phyloP scores from a whole-genome alignment of 2,113 vertebrate species.

The Rhodinocichla rosea region DNA sequence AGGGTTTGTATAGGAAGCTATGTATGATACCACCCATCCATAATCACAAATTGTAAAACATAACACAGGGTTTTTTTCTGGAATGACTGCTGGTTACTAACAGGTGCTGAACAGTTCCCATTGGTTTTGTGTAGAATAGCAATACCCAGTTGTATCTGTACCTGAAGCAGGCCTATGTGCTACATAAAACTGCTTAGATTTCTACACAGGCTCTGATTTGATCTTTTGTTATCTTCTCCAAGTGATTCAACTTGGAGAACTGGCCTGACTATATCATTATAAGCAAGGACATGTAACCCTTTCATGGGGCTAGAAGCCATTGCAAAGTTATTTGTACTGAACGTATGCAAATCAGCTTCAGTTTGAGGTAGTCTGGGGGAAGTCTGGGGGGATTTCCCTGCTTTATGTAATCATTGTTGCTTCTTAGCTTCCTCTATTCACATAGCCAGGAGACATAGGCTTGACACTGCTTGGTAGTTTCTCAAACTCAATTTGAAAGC shows the following conservation, averaged over 20 bases:
- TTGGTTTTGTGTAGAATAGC: background rate
- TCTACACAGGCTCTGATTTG: background rate
- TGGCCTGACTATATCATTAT: background rate
- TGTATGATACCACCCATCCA: background rate
- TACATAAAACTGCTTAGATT: background rate
- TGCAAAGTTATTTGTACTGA: background rate
- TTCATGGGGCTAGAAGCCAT: background rate
- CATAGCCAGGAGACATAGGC: background rate
- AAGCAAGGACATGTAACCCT: background rate
- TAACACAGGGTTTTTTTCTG: background rate
- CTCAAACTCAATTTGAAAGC: conserved; percentile 28
- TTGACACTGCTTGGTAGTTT: conserved; percentile 1
- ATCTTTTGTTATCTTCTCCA: background rate
- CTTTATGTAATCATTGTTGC: conserved; percentile 19
- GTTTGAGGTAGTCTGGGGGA: background rate
- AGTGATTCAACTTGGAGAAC: background rate
- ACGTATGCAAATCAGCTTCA: background rate
- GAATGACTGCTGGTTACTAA: background rate
- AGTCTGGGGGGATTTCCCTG: conserved; percentile 40
- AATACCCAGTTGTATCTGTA: background rate
- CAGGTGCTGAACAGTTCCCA: background rate
- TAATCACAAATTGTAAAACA: background rate
- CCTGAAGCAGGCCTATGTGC: background rate
- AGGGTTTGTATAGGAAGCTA: background rate
- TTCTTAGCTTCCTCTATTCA: conserved; percentile 34